Percentiles rank a stretch among this genome's conserved stretches.
Conservation (phyloP, 2,113 vertebrate species). For the Grallaria varia region DNA sequence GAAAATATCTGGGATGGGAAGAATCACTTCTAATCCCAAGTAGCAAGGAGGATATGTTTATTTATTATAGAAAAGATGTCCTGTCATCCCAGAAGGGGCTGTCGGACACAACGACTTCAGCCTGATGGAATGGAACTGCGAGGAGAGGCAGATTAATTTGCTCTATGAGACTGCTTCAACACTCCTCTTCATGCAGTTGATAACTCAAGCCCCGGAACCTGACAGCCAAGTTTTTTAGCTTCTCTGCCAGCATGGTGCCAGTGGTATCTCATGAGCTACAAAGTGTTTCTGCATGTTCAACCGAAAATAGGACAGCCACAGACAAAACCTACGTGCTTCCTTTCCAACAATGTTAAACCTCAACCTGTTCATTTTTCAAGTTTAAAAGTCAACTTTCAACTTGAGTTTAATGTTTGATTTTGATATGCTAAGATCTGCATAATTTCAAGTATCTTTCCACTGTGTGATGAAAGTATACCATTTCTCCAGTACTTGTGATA, state of each 20-base stretch:
- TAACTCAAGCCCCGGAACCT: neutral
- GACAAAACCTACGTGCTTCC: neutral
- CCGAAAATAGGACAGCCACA: neutral
- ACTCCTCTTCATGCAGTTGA: neutral
- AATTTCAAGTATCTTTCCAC: neutral
- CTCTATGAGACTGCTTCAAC: neutral
- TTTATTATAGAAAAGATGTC: neutral
- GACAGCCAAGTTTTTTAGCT: neutral
- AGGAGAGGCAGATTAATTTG: neutral
- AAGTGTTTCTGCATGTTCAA: neutral
- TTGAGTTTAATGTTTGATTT: neutral
- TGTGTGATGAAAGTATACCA: neutral
- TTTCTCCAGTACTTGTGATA: neutral
- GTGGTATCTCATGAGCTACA: neutral
- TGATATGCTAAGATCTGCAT: neutral
- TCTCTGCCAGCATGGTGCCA: neutral
- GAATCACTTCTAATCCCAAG: neutral
- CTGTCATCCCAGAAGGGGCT: neutral
- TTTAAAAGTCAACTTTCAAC: neutral
- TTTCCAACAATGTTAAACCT: neutral
- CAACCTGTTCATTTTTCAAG: neutral
- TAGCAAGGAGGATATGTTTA: neutral
- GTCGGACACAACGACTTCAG: neutral
- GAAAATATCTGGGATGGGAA: neutral
- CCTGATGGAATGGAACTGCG: neutral